Conservation (phyloP, 2,888 invertebrate species). For the Sesia apiformis region DNA sequence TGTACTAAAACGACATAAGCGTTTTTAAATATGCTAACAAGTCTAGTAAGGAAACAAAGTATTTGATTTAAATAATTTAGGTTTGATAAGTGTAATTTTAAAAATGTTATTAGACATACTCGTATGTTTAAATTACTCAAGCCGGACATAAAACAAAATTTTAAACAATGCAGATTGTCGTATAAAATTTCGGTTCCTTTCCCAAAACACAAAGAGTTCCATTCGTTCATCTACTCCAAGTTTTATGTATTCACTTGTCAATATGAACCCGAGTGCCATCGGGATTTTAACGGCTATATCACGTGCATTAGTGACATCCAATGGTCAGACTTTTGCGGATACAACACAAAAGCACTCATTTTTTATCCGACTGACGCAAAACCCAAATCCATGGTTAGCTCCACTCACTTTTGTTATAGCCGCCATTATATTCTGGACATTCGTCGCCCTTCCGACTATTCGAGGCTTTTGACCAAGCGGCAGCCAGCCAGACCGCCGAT, state of each 20-base stretch:
- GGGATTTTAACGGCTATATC: slow-evolving; percentile 33
- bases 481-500: slow-evolving; percentile 19
- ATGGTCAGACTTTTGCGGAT: slow-evolving; percentile 52
- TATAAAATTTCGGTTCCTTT: no score
- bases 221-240: not conserved
- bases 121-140: no score
- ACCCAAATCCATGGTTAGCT: slow-evolving; percentile 70
- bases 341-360: slow-evolving; percentile 55
- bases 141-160: no score
- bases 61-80: no score
- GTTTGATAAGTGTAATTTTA: no score
- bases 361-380: slow-evolving; percentile 52
- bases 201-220: no score
- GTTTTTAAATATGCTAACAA: no score
- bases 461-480: slow-evolving; percentile 31
- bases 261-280: slow-evolving; percentile 35
- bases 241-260: slow-evolving; percentile 47
- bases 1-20: no score
- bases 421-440: slow-evolving; percentile 50
- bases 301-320: slow-evolving; percentile 40
- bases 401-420: slow-evolving; percentile 67
- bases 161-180: no score
- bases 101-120: no score
- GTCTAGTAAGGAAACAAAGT: no score
- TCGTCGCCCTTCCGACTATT: slow-evolving; percentile 27